Evolutionary conservation across 2,113 vertebrate genomes (phyloP).

Genomic region (Rynchops niger): DNA sequence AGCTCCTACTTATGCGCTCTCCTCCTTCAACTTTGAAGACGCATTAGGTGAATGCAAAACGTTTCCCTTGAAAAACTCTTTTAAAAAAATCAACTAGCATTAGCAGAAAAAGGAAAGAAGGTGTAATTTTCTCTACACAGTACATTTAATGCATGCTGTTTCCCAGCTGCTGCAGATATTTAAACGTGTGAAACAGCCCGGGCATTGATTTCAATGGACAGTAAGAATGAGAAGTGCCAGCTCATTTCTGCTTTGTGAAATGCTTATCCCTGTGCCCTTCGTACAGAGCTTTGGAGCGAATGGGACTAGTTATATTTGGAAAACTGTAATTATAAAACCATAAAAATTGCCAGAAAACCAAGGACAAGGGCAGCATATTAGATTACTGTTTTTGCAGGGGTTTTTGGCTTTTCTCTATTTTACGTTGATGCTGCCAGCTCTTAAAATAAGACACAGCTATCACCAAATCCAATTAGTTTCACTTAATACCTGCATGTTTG

Average conservation of each 20-base stretch:
- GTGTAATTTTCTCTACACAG: neutral
- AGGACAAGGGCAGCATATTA: neutral
- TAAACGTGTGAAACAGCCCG: neutral
- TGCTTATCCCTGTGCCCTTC: neutral
- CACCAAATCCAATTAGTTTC: neutral
- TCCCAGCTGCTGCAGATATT: neutral
- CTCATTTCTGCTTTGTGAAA: neutral
- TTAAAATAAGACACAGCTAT: neutral
- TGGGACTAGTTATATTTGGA: neutral
- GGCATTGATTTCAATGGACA: neutral
- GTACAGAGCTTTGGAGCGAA: neutral
- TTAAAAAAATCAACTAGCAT: neutral
- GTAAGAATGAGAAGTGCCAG: neutral
- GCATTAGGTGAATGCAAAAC: neutral
- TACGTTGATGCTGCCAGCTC: neutral
- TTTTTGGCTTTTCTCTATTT: neutral
- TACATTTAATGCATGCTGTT: neutral
- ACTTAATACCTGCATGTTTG: neutral
- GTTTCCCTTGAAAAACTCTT: neutral
- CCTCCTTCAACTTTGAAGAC: neutral
- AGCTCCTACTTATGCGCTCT: neutral
- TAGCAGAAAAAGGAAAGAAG: neutral
- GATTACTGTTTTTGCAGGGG: neutral
- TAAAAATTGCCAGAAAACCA: neutral
- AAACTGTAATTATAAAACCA: neutral